Evolutionary conservation across 1,140 invertebrate species (phyloP).

Genomic region (Panagrolaimus sp.): DNA sequence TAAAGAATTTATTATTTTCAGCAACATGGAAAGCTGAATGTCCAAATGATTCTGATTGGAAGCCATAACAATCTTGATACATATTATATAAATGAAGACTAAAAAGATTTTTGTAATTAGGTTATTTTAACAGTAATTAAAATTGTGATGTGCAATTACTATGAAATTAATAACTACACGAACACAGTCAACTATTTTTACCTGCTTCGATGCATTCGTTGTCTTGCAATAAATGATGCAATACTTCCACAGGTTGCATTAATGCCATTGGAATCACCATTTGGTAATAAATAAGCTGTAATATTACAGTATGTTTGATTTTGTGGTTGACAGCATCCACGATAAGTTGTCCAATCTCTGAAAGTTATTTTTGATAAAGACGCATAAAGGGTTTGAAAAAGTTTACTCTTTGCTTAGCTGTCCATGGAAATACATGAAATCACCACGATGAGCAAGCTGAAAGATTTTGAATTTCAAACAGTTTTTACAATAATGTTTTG

Average conservation of each 20-base stretch:
- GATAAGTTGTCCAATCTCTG: not conserved
- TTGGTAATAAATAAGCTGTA: not conserved
- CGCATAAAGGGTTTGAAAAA: not conserved
- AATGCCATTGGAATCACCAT: not conserved
- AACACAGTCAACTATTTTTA: too few species aligned
- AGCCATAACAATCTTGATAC: slow-evolving; percentile 57
- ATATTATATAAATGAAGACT: slow-evolving; percentile 60
- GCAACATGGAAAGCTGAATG: too few species aligned
- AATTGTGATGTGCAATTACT: too few species aligned
- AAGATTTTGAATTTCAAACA: too few species aligned
- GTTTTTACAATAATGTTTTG: too few species aligned
- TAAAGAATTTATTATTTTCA: slow-evolving; percentile 13
- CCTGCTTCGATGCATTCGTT: not conserved
- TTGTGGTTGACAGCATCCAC: not conserved
- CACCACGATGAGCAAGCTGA: not conserved
- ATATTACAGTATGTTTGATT: not conserved
- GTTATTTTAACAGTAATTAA: too few species aligned
- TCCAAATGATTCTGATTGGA: not conserved
- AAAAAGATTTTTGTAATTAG: too few species aligned
- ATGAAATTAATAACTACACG: too few species aligned
- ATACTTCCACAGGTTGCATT: not conserved
- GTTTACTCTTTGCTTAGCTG: not conserved
- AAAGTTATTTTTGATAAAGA: not conserved
- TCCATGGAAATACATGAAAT: slow-evolving; percentile 9
- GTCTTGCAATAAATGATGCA: not conserved